These are phyloP conservation scores for Nesometra sesokonis DNA, from an alignment of 35 echinoderm and acorn worm genomes.

Conservation along the genomic window DNA sequence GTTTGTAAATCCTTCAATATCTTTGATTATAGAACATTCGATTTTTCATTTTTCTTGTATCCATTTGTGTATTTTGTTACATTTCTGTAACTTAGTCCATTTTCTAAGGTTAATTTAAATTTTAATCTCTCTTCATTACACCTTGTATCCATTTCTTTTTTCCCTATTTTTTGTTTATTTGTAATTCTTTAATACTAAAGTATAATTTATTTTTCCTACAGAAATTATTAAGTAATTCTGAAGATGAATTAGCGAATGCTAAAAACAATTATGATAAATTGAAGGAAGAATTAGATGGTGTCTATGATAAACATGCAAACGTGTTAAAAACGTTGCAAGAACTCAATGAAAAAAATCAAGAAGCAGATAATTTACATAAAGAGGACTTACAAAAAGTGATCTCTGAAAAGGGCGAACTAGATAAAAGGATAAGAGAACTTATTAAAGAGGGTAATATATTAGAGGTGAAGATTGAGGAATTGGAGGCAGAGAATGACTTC, in stretches of 20 bases:
- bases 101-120: too few relatives aligned
- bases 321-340: constrained; percentile 39
- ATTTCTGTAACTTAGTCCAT: too few relatives aligned
- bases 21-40: too few relatives aligned
- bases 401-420: constrained; percentile 36
- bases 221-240: constrained; percentile 75
- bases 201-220: constrained; percentile 11
- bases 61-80: too few relatives aligned
- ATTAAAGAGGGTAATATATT: constrained; percentile 40
- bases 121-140: constrained; percentile 1
- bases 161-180: not conserved
- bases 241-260: constrained; percentile 74
- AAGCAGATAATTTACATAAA: constrained; percentile 53
- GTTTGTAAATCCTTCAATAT: too few relatives aligned
- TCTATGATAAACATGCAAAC: constrained; percentile 73
- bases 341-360: constrained; percentile 39
- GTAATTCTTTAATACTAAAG: too few relatives aligned
- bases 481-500: constrained; percentile 62
- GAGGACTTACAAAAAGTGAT: constrained; percentile 51
- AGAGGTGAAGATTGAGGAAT: constrained; percentile 39
- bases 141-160: not conserved
- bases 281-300: constrained; percentile 53
- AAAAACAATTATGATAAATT: constrained; percentile 60
- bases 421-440: constrained; percentile 30
- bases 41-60: too few relatives aligned